Evolutionary conservation across 92 coral and sea anemone genomes (phyloP).

Genomic region (Phenganax marumi): DNA sequence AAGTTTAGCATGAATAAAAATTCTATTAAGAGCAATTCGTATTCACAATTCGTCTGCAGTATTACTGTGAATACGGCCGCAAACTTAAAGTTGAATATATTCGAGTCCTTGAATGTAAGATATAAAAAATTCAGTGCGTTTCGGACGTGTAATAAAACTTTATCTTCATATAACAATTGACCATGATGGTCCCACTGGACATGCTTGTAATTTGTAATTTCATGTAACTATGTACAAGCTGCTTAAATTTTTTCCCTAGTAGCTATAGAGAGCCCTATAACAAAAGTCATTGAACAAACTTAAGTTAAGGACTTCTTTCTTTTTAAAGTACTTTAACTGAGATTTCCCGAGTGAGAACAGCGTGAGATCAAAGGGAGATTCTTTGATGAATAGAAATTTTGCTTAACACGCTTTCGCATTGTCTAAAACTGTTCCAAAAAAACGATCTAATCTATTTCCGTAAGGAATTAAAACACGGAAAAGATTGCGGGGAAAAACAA

Average conservation of each 20-base stretch:
- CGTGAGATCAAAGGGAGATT: conserved; percentile 16
- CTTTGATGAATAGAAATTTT: conserved; percentile 37
- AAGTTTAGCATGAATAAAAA: no score
- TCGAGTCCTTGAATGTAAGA: no score
- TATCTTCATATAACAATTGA: no score
- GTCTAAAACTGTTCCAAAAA: conserved; percentile 15
- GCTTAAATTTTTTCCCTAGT: not conserved
- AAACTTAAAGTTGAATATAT: no score
- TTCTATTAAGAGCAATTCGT: no score
- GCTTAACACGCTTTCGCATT: conserved; percentile 46
- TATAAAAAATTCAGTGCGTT: no score
- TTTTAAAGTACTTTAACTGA: not conserved
- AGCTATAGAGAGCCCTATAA: not conserved
- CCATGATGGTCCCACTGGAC: no score
- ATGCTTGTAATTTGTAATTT: no score
- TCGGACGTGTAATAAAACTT: no score
- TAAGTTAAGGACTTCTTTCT: not conserved
- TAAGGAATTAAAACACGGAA: conserved; percentile 17
- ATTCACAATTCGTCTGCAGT: no score
- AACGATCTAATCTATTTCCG: conserved; percentile 30
- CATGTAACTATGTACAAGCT: no score
- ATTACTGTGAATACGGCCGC: no score
- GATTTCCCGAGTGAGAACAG: conserved; percentile 10
- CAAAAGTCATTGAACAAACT: not conserved
- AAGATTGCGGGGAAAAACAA: conserved; percentile 30